Percentiles rank a stretch among this genome's conserved stretches.
Evolutionary conservation across 2,797 vertebrate species (phyloP).

Genomic region (Enteromius thamalakanensis): DNA sequence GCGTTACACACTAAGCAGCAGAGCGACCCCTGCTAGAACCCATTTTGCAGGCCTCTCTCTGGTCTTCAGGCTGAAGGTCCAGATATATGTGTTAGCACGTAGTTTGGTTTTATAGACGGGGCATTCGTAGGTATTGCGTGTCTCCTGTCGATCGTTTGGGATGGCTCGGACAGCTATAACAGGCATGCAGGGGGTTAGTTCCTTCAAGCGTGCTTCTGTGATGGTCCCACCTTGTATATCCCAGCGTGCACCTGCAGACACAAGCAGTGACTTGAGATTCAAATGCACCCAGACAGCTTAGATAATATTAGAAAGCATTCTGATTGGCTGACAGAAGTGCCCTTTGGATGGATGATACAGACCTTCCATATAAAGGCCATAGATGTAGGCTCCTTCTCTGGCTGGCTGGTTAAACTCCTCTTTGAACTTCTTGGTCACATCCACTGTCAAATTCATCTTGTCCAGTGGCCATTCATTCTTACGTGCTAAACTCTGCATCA

Average conservation of each 20-base stretch:
- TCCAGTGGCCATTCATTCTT: constrained; percentile 88
- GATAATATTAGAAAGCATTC: neutral
- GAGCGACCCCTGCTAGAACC: constrained; percentile 80
- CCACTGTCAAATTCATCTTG: constrained; percentile 78
- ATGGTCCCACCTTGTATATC: constrained; percentile 78
- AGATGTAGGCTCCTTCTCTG: constrained; percentile 76
- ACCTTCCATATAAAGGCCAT: constrained; percentile 82
- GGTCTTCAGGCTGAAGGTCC: constrained; percentile 80
- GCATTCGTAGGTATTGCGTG: constrained; percentile 81
- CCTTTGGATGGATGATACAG: constrained; percentile 17
- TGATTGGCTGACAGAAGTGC: neutral
- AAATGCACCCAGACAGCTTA: neutral
- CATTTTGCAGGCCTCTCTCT: constrained; percentile 78
- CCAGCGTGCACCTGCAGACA: constrained; percentile 73
- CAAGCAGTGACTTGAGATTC: neutral
- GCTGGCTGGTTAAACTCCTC: constrained; percentile 82
- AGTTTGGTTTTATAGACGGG: constrained; percentile 81
- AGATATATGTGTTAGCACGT: constrained; percentile 73
- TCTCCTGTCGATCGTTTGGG: constrained; percentile 77
- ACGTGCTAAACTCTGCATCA: constrained; percentile 80
- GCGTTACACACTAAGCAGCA: constrained; percentile 78
- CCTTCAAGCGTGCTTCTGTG: constrained; percentile 77
- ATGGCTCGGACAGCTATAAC: constrained; percentile 78
- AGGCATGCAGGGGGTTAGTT: constrained; percentile 75
- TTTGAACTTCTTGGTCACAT: constrained; percentile 83